Percentiles rank a stretch among this genome's conserved stretches.
These are phyloP conservation scores for Lathamus discolor DNA, from an alignment of 2,113 vertebrate genomes.

Conservation along the genomic window DNA sequence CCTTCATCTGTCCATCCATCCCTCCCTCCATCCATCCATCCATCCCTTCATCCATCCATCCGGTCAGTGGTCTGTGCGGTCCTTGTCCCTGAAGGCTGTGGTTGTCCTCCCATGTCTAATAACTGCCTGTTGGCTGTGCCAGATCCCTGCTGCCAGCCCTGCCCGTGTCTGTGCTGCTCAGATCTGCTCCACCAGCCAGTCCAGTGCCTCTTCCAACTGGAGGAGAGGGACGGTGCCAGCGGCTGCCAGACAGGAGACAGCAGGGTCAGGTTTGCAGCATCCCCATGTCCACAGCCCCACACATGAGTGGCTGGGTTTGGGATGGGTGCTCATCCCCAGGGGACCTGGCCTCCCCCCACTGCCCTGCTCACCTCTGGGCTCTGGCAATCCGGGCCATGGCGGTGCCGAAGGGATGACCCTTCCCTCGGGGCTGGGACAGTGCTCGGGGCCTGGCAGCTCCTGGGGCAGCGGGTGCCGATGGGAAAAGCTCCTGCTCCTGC, in stretches of 20 bases:
- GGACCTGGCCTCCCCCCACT: not conserved
- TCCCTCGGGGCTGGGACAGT: not conserved
- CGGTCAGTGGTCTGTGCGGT: fast-evolving
- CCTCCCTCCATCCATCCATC: not conserved
- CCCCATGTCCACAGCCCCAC: not conserved
- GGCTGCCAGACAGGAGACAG: not conserved
- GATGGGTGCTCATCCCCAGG: not conserved
- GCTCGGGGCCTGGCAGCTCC: not conserved
- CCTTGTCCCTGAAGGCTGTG: not conserved
- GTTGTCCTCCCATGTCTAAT: not conserved
- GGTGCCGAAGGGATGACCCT: slow-evolving; percentile 69
- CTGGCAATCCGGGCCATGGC: not conserved
- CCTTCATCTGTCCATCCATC: not conserved
- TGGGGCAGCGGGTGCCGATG: not conserved
- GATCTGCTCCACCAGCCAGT: slow-evolving; percentile 65
- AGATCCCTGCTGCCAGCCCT: not conserved
- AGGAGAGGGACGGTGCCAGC: slow-evolving; percentile 2
- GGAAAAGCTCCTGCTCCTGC: not conserved
- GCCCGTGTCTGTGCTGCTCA: not conserved
- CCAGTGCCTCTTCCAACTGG: slow-evolving; percentile 41
- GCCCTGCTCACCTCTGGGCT: slow-evolving; percentile 52
- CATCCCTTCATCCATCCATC: not conserved
- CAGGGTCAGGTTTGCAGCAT: not conserved
- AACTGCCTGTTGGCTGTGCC: not conserved
- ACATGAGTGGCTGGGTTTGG: not conserved